Evolutionary conservation across 2,797 vertebrate genomes (phyloP), one percentile per base, ranked within the genome.

Genomic region (Notolabrus celidotus): DNA sequence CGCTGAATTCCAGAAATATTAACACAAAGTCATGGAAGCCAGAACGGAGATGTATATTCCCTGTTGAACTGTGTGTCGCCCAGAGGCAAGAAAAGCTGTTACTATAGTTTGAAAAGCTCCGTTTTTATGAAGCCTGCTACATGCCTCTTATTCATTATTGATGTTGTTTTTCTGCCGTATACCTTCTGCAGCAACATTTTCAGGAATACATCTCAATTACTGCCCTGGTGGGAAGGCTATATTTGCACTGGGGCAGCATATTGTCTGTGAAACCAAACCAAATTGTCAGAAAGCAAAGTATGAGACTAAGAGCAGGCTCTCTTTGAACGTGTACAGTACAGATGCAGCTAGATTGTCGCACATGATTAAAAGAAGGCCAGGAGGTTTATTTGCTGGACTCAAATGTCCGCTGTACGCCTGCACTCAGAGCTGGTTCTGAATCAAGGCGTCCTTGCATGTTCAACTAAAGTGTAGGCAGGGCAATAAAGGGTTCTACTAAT

Each of bases 91-190:
- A 71, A 65, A 69, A 82, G 73, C 49, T 57, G 45, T 56, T 63
- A 5, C 52, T 52, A 34, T 69, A 46, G 70, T 62, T 82, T 79
- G 36, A 74, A 69, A 60, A 83, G 74, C 70, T 22, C 33, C 34
- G 41, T 66, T 77, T 79, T 76, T 66, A 43, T 66, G 51, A 55
- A 76, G 55, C 31, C 58, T 46, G 36, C 67, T 45, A 38, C 70
- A 68, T 41, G 47, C 60, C 65, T 78, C 58, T 53, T 61, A 43
- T 90, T 71, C 49, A 77, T 87, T 83, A 85, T 84, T 83, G 64
- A 86, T 88, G 59, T 53, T 25, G 52, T 50, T 43, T 64, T 67
- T 39, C 14, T 10, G 11, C 60, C 60, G 12, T 4, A 46, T 52
- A 27, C 20, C 19, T 67, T 77, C 59, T 63, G 20, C 74, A 31